phyloP scores from a whole-genome alignment of 2,113 vertebrate species.

The Corydoras sp. region DNA sequence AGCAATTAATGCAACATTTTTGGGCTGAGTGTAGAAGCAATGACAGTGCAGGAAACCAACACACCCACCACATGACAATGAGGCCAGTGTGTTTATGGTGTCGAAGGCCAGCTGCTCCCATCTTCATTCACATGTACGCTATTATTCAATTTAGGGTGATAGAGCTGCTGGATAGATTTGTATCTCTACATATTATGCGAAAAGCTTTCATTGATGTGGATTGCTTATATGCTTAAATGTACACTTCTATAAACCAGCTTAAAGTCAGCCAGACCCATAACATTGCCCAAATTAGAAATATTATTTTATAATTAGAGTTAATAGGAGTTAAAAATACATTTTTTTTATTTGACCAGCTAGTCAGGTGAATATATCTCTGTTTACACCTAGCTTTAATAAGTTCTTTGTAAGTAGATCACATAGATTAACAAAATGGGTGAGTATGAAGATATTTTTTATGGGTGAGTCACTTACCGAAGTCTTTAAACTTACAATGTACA shows the following conservation, averaged over 20 bases:
- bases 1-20: conserved; percentile 69
- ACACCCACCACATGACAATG: conserved; percentile 18
- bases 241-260: background rate
- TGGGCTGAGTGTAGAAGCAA: conserved; percentile 50
- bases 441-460: background rate
- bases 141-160: background rate
- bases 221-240: background rate
- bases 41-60: conserved; percentile 37
- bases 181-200: background rate
- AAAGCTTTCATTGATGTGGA: background rate
- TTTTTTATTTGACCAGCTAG: too few species aligned
- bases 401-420: too few species aligned
- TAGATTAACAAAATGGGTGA: background rate
- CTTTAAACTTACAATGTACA: background rate
- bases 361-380: too few species aligned
- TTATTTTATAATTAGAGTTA: too few species aligned
- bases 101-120: background rate
- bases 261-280: too few species aligned
- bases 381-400: too few species aligned
- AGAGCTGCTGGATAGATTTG: background rate
- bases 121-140: conserved; percentile 16
- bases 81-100: conserved; percentile 10
- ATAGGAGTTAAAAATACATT: too few species aligned
- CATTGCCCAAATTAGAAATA: too few species aligned
- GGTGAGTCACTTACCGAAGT: background rate